phyloP scores from a whole-genome alignment of 1,140 invertebrate species.

The Micrasema minimum region DNA sequence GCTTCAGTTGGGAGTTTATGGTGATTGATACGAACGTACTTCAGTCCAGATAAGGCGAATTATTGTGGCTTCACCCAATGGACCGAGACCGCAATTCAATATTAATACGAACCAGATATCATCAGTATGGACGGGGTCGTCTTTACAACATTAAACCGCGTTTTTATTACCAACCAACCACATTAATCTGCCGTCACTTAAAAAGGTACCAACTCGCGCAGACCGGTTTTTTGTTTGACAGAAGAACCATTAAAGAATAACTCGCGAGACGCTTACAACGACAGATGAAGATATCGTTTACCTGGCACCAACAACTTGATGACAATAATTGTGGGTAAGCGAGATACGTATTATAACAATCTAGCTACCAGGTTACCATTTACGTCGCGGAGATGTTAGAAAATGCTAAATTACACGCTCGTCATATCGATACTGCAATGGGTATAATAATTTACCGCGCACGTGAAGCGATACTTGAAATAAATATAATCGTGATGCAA shows the following conservation, averaged over 20 bases:
- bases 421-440: too few species aligned
- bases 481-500: too few species aligned
- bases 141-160: constrained; percentile 8
- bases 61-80: background rate
- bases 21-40: too few species aligned
- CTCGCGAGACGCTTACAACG: background rate
- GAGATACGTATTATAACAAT: constrained; percentile 1
- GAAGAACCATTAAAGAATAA: constrained; percentile 31
- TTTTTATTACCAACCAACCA: constrained; percentile 25
- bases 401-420: too few species aligned
- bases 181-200: constrained; percentile 26
- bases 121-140: constrained; percentile 10
- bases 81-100: constrained; percentile 8
- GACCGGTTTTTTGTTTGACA: constrained; percentile 27
- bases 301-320: constrained; percentile 11
- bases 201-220: constrained; percentile 11
- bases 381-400: too few species aligned
- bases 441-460: too few species aligned
- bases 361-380: too few species aligned
- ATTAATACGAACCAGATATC: constrained; percentile 22
- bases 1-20: too few species aligned
- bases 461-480: too few species aligned
- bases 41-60: background rate
- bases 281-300: constrained; percentile 19
- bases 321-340: constrained; percentile 15